These are phyloP conservation scores for Drosophila mulleri DNA, from an alignment of 2,888 invertebrate genomes.

Conservation along the genomic window DNA sequence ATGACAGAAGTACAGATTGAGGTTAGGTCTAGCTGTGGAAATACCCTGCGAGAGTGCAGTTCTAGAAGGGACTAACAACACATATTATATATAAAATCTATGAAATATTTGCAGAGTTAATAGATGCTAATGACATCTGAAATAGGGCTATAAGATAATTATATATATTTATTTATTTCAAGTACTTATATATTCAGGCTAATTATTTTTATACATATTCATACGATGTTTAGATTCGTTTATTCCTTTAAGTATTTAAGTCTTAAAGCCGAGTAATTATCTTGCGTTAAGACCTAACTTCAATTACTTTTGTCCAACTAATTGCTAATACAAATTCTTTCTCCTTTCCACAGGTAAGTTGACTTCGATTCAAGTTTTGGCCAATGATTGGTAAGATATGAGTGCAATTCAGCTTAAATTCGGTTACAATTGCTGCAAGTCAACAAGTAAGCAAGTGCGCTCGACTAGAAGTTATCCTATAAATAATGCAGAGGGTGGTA, in stretches of 20 bases:
- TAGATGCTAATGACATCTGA: no score
- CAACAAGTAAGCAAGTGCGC: neutral
- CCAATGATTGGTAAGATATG: conserved; percentile 26
- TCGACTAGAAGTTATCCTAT: conserved; percentile 6
- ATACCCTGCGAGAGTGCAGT: conserved; percentile 1
- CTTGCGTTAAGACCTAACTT: neutral
- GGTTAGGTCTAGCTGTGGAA: neutral
- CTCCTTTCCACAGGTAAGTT: conserved; percentile 31
- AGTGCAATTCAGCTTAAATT: conserved; percentile 20
- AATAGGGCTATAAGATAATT: neutral
- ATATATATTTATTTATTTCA: neutral
- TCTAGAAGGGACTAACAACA: neutral
- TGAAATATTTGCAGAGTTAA: no score
- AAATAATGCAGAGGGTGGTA: neutral
- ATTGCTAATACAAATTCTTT: conserved; percentile 23
- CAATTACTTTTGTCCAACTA: neutral
- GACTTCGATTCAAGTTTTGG: neutral
- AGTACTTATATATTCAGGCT: no score
- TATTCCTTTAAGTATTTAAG: neutral
- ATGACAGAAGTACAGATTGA: neutral
- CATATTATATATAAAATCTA: neutral
- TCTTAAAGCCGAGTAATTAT: conserved; percentile 20
- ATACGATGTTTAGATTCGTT: no score
- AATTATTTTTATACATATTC: no score
- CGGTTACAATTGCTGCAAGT: neutral